Percentiles rank a stretch among this genome's conserved stretches.
Conservation (phyloP, 64 coral and sea anemone species). For the Pocillopora verrucosa region DNA sequence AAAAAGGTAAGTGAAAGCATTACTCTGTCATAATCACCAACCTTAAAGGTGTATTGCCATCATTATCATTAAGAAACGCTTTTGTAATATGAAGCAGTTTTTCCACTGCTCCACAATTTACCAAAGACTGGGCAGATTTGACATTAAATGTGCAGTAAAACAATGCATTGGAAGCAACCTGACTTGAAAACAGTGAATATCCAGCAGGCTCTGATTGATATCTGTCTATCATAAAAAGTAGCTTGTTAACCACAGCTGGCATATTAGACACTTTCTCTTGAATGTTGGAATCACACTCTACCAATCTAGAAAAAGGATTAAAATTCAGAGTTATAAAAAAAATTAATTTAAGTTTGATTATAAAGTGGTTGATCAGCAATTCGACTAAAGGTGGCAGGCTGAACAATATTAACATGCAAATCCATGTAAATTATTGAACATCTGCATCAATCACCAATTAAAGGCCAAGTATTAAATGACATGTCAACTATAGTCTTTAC, state of each 20-base stretch:
- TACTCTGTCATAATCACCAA: neutral
- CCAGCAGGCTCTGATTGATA: neutral
- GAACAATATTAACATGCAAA: too few species aligned
- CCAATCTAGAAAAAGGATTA: conserved; percentile 33
- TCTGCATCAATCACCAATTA: too few species aligned
- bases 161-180: conserved; percentile 54
- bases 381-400: neutral
- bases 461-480: neutral
- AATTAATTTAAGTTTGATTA: neutral
- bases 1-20: neutral
- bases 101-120: conserved; percentile 17
- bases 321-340: too few species aligned
- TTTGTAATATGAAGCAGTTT: conserved; percentile 46
- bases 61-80: neutral
- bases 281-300: conserved; percentile 50
- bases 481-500: neutral
- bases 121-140: conserved; percentile 31
- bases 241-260: conserved; percentile 28
- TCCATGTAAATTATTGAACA: too few species aligned
- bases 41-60: conserved; percentile 38
- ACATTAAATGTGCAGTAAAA: conserved; percentile 78
- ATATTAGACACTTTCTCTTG: conserved; percentile 58
- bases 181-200: conserved; percentile 49
- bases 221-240: conserved; percentile 55
- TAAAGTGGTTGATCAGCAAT: neutral